phyloP scores from a whole-genome alignment of 2,888 invertebrate genomes.

The Brachyopa scutellaris region DNA sequence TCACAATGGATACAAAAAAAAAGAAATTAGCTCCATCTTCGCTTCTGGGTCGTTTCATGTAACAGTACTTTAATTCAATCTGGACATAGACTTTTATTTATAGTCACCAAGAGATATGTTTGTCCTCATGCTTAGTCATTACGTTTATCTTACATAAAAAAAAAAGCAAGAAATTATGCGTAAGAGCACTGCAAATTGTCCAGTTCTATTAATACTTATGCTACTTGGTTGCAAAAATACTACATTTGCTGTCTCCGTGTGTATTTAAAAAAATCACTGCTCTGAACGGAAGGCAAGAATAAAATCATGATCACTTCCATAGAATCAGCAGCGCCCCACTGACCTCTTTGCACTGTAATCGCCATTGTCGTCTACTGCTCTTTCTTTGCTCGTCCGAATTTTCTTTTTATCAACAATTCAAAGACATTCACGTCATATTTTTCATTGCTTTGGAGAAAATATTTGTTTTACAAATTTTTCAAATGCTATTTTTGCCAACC shows the following conservation, averaged over 20 bases:
- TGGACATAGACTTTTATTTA: slow-evolving; percentile 28
- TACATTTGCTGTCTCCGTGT: not conserved
- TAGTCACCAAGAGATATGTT: slow-evolving; percentile 8
- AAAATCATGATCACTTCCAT: slow-evolving; percentile 39
- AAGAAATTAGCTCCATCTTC: not conserved
- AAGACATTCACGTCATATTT: slow-evolving; percentile 35
- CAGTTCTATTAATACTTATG: slow-evolving; percentile 47
- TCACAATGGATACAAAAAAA: not conserved
- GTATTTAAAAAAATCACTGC: not conserved
- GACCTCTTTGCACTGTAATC: slow-evolving; percentile 36
- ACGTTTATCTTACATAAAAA: slow-evolving; percentile 4
- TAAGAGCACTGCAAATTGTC: slow-evolving; percentile 37
- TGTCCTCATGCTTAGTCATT: slow-evolving; percentile 23
- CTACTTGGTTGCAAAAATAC: slow-evolving; percentile 29
- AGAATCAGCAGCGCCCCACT: slow-evolving; percentile 35
- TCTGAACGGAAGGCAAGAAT: not conserved
- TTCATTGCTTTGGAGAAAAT: slow-evolving; percentile 50
- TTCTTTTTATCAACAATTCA: slow-evolving; percentile 29
- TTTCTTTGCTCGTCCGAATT: slow-evolving; percentile 12
- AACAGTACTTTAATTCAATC: not conserved
- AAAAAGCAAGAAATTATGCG: slow-evolving; percentile 15
- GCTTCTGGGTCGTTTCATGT: not conserved
- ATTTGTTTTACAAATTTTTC: slow-evolving; percentile 30
- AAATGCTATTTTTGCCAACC: slow-evolving; percentile 52
- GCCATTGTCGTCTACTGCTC: not conserved